Percentiles rank a stretch among this genome's conserved stretches.
Evolutionary conservation across 2,797 vertebrate genomes (phyloP).

Genomic region (Schizopygopsis malacanthus): DNA sequence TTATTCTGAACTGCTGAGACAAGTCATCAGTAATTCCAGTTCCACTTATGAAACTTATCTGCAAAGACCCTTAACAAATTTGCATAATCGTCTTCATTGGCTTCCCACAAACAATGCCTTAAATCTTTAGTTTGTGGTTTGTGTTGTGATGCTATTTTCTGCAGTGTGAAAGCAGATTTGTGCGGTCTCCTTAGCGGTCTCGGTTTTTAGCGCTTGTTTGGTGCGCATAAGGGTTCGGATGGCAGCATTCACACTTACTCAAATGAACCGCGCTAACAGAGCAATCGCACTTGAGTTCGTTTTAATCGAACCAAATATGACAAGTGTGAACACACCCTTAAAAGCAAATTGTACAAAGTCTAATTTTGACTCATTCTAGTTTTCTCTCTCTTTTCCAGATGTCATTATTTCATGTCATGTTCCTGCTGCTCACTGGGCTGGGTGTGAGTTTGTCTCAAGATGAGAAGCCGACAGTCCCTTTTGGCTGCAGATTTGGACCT

Average conservation of each 20-base stretch:
- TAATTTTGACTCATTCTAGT: conserved; percentile 1
- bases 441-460: conserved; percentile 80
- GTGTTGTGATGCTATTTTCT: background rate
- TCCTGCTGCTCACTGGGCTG: conserved; percentile 81
- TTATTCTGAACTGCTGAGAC: background rate
- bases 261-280: too few relatives aligned
- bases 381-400: conserved; percentile 68
- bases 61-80: background rate
- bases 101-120: background rate
- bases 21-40: background rate
- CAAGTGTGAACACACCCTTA: background rate
- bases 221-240: background rate
- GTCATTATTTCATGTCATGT: conserved; percentile 68
- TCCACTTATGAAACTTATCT: background rate
- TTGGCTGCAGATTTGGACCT: conserved; percentile 90
- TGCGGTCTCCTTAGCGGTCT: too few relatives aligned
- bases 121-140: background rate
- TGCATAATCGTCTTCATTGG: background rate
- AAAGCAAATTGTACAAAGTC: background rate
- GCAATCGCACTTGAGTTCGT: background rate
- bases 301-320: background rate
- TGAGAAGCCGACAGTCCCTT: conserved; percentile 79
- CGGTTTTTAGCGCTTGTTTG: background rate
- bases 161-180: background rate
- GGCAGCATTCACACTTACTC: background rate